Evolutionary conservation across 2,797 vertebrate species (phyloP), one percentile per base, ranked within the genome.

Genomic region (Rhinichthys osculus): DNA sequence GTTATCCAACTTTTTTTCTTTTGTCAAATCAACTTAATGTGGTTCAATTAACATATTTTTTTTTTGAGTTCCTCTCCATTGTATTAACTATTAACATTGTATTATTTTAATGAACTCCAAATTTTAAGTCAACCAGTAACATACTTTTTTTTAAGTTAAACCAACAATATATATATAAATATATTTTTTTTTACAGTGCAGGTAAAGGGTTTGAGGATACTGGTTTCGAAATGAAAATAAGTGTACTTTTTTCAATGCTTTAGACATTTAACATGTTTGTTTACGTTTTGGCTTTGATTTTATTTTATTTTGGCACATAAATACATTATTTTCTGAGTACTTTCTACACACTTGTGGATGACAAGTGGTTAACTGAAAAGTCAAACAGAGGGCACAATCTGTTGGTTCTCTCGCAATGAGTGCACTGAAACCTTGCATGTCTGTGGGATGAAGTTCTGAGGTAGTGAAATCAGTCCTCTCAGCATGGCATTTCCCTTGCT

Each of bases 381-480:
- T 90, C 86, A 90, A 81, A 57, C 57, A 62, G 76, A 89, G 89
- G 89, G 86, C 88, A 89, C 42, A 40, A 73, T 79, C 78, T 87
- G 87, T 87, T 84, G 90, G 90, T 59, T 67, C 54, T 88, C 85
- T 54, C 0, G 78, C 72, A 89, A 87, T 90, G 90, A 89, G 78
- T 90, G 85, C 74, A 85, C 77, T 72, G 54, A 81, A 50, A 73
- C 42, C 78, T 90, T 87, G 74, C 79, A 83, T 85, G 57, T 87
- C 42, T 83, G 80, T 80, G 79, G 78, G 78, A 74, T 30, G 33
- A 13, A 85, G 69, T 84, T 70, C 69, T 85, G 76, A 85, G 78
- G 77, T 66, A 85, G 84, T 87, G 82, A 87, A 85, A 88, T 85
- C 78, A 85, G 72, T 69, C 35, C 54, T 83, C 71, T 86, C 72